Evolutionary conservation across 2,888 invertebrate genomes (phyloP), one percentile per base, ranked within the genome.

Genomic region (Metacarcinus magister): DNA sequence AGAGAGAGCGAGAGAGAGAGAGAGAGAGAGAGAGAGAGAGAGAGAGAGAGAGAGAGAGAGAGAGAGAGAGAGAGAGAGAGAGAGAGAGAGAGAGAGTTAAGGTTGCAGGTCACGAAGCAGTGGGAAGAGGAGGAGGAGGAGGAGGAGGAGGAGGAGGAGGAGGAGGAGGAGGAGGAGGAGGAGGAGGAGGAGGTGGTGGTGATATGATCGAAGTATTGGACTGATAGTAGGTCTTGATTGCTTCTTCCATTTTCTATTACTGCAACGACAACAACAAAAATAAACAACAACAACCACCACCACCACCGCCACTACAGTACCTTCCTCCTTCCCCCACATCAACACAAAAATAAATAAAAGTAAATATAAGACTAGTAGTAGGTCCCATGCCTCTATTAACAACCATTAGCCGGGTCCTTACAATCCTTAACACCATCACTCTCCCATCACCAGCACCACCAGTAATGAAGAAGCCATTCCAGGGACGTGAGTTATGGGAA

Each of bases 81-180:
- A 23, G 92, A 46, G 92, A 23, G 43, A 43, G 92, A 46, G 39
- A 44, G 48, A n/a, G 46, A 39, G n/a, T 32, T 67, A 67, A 67
- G 67, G 67, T 67, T 67, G 67, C n/a, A n/a, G 67, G n/a, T n/a
- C n/a, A 67, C 67, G 67, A 67, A 67, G n/a, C 67, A n/a, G 16
- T 67, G 67, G 32, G 23, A 82, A 32, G 82, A 32, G 82, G 82
- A 82, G 32, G 82, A 32, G 32, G 32, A 82, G 32, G 28, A 7
- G 92, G 46, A 19, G 46, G 92, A 43, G 46, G 23, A 43, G 43
- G 92, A 43, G 46, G 46, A 48, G 46, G 46, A 44, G 46, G 46
- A 28, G 46, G 92, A 43, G 92, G 48, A 43, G 92, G 92, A 43
- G 19, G 46, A 43, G 92, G 92, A 92, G 92, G 92, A 92, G 75